These are phyloP conservation scores for Apteryx owenii DNA, from an alignment of 2,113 vertebrate genomes.

Conservation along the genomic window DNA sequence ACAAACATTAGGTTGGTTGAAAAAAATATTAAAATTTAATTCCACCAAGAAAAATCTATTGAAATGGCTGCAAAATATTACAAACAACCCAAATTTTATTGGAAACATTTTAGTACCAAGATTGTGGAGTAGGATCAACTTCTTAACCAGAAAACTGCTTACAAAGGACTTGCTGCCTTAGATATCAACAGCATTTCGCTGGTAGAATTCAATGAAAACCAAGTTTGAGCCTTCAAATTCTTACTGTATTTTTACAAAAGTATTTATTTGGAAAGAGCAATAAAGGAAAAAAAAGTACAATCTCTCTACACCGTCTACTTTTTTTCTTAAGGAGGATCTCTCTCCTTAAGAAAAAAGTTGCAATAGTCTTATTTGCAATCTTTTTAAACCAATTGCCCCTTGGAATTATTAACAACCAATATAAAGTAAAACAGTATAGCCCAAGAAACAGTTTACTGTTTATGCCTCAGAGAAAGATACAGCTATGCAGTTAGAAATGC, in stretches of 20 bases:
- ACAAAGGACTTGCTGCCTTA: background rate
- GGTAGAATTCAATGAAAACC: background rate
- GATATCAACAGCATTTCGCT: background rate
- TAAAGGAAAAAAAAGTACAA: background rate
- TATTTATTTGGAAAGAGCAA: background rate
- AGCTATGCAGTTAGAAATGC: background rate
- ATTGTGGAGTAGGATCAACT: background rate
- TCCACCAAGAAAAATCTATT: background rate
- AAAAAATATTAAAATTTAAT: conserved; percentile 4
- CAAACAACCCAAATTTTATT: conserved; percentile 11
- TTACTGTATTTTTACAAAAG: background rate
- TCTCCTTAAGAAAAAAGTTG: background rate
- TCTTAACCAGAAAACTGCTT: background rate
- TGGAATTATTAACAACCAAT: background rate
- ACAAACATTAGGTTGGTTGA: background rate
- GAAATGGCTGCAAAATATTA: conserved; percentile 2
- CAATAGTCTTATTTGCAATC: background rate
- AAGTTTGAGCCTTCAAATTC: background rate
- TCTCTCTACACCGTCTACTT: background rate
- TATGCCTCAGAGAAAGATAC: background rate
- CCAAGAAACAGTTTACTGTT: background rate
- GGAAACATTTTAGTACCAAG: background rate
- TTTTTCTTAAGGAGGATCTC: background rate
- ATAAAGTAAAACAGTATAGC: background rate
- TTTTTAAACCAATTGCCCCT: background rate